Percentiles rank a stretch among this genome's conserved stretches.
Conservation (phyloP, 1,140 invertebrate species). For the Portunus trituberculatus region DNA sequence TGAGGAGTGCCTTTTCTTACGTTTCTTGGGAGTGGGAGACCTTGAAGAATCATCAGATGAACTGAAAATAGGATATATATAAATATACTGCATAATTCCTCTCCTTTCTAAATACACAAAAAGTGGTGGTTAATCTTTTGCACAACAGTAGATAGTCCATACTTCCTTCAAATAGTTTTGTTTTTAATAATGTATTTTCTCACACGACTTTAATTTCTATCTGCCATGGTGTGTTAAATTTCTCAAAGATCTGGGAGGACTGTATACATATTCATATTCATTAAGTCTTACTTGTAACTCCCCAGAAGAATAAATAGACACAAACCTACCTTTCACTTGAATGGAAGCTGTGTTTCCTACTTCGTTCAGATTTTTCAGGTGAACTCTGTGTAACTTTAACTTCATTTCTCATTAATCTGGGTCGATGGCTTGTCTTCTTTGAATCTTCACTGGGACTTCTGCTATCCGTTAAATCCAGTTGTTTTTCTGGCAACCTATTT, state of each 20-base stretch:
- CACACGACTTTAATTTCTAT: no score
- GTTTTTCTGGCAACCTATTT: constrained; percentile 18
- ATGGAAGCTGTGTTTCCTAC: constrained; percentile 38
- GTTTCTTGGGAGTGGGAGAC: constrained; percentile 53
- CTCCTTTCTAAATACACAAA: no score
- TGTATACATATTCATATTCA: no score
- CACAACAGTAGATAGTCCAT: no score
- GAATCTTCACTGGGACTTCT: constrained; percentile 17
- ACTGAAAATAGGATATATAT: background rate
- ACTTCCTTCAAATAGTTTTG: no score
- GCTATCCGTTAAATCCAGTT: background rate
- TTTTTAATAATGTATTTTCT: no score
- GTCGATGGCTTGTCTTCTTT: constrained; percentile 30
- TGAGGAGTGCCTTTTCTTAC: constrained; percentile 40
- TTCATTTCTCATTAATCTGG: constrained; percentile 52
- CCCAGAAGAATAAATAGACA: no score
- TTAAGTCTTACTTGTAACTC: no score
- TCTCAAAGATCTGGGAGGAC: no score
- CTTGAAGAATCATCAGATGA: constrained; percentile 55
- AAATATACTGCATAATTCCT: no score
- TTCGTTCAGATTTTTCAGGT: background rate
- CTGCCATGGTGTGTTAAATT: no score
- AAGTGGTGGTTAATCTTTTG: no score
- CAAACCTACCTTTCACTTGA: constrained; percentile 43
- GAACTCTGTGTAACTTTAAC: constrained; percentile 25